Conservation (phyloP, 2,888 invertebrate species). For the Polia nebulosa region DNA sequence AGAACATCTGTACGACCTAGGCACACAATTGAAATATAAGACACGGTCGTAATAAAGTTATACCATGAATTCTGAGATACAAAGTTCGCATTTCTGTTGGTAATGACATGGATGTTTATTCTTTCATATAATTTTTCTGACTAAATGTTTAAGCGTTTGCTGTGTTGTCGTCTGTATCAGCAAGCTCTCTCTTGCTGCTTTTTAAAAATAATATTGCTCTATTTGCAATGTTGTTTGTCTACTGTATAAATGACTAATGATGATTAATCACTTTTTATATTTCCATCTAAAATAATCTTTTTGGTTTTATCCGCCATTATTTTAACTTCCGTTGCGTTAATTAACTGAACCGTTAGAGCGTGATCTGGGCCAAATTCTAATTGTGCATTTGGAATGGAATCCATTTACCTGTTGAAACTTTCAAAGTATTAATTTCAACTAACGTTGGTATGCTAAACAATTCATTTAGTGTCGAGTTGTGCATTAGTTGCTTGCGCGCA, state of each 20-base stretch:
- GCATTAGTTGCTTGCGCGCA: slow-evolving; percentile 68
- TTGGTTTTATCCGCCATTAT: slow-evolving; percentile 48
- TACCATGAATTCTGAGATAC: slow-evolving; percentile 21
- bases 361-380: slow-evolving; percentile 50
- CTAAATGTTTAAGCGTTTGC: not conserved
- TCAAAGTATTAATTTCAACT: slow-evolving; percentile 63
- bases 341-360: slow-evolving; percentile 57
- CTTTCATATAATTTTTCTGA: not conserved
- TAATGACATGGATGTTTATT: not conserved
- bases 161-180: not conserved
- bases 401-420: slow-evolving; percentile 45
- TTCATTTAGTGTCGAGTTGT: slow-evolving; percentile 62
- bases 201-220: slow-evolving; percentile 4
- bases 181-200: not conserved
- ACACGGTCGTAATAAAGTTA: slow-evolving; percentile 20
- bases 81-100: slow-evolving; percentile 2
- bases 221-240: slow-evolving; percentile 23
- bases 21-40: slow-evolving; percentile 21
- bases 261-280: slow-evolving; percentile 43
- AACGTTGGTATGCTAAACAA: slow-evolving; percentile 64
- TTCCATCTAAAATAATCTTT: slow-evolving; percentile 39
- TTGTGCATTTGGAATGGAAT: slow-evolving; percentile 44
- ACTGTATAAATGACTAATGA: slow-evolving; percentile 37
- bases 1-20: slow-evolving; percentile 41
- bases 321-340: slow-evolving; percentile 58